Base-by-base conservation (phyloP, 2,113 vertebrate genomes). In the Chrysemys picta region DNA sequence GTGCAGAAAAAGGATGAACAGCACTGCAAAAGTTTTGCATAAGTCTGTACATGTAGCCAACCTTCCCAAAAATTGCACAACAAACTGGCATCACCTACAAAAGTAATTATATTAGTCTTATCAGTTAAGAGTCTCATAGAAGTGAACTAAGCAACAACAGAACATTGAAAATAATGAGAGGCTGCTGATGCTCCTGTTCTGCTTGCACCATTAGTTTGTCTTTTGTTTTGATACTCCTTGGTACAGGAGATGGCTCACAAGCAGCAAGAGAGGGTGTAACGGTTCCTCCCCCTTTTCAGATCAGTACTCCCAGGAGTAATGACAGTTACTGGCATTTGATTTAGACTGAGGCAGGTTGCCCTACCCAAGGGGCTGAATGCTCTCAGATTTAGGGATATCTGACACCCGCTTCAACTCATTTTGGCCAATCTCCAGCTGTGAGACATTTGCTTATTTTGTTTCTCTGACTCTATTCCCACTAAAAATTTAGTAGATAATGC, bases 381-480 rank as follows among this genome's bases (percentile, higher is more conserved):
- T 91, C 93, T 76, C 62, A 9, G 80, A 52, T 22, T 47, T 12
- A 79, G 42, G 89, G 12, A n/a, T 89, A 86, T 29, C 24, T n/a
- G 38, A 65, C 95, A 79, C 35, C 89, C 19, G 29, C 50, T 19
- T 81, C 42, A 82, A 0, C 16, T 16, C 47, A n/a, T 10, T 87
- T 38, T 79, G 75, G 45, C 80, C 31, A 11, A 29, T 47, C 27
- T 78, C 88, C 85, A 87, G 75, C 49, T 75, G 12, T 56, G 47
- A 85, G 35, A 80, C 24, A 42, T 82, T 35, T 72, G 8, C 29
- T 89, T 57, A 80, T 27, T 85, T 82, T 65, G 21, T 88, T 85
- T 81, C 53, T 85, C 38, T 80, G 14, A 31, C 65, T 95, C 90
- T 76, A n/a, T 90, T 94, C 82, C 57, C 94, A 54, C 86, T 83